Conservation (phyloP, 1,140 invertebrate species). For the Acromyrmex heyeri region DNA sequence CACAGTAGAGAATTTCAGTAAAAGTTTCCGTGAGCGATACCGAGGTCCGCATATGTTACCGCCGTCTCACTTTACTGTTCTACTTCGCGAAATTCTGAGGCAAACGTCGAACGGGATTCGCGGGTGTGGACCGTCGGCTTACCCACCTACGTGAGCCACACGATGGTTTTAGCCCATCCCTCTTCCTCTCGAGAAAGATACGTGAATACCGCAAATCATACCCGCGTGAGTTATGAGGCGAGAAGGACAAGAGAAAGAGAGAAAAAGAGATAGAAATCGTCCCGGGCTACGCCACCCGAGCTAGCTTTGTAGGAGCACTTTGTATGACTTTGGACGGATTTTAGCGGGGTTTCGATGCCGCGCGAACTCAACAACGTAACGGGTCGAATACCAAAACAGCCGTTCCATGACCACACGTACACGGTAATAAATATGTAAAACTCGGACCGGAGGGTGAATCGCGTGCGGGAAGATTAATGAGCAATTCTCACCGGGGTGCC, state of each 20-base stretch:
- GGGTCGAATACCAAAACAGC: conserved; percentile 50
- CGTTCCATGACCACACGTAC: background rate
- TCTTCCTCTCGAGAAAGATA: background rate
- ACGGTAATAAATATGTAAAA: conserved; percentile 59
- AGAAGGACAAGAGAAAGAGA: conserved; percentile 44
- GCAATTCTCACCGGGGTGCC: background rate
- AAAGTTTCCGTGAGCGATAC: conserved; percentile 62
- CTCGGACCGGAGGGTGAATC: conserved; percentile 9
- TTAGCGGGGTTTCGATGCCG: conserved; percentile 47
- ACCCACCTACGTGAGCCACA: conserved; percentile 48
- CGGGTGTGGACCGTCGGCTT: conserved; percentile 1
- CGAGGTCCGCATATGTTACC: conserved; percentile 60
- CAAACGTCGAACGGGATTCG: conserved; percentile 46
- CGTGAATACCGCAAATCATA: conserved; percentile 65
- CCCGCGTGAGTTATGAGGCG: background rate
- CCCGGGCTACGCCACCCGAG: conserved; percentile 14
- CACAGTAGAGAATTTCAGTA: conserved; percentile 47
- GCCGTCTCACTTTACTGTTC: conserved; percentile 20
- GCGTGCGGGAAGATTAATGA: conserved; percentile 51
- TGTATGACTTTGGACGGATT: conserved; percentile 55
- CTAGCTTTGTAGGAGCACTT: conserved; percentile 47
- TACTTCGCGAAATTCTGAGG: conserved; percentile 16
- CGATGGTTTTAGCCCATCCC: background rate
- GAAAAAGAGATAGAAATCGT: conserved; percentile 40
- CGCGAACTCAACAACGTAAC: conserved; percentile 26